Evolutionary conservation across 2,888 invertebrate species (phyloP), one percentile per base, ranked within the genome.

Genomic region (Sarcophaga caerulescens): DNA sequence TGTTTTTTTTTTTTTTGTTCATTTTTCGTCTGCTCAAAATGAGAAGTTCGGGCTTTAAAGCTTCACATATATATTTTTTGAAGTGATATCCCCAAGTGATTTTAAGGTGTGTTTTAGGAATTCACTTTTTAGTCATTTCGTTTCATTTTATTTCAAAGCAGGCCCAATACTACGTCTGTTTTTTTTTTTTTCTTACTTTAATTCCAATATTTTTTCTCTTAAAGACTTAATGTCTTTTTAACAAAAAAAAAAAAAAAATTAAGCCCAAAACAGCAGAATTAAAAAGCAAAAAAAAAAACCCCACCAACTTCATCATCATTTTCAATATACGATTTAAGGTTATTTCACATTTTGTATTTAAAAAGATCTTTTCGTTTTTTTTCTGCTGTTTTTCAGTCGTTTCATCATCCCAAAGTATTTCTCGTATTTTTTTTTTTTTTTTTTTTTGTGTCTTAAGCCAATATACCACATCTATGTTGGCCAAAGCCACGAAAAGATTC

Each of bases 61-160:
- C 62, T 68, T 80, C 80, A 23, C 57, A 47, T 68, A 35, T 35
- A 35, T 35, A 35, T 35, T 35, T 77, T 77, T 76, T 79, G 77
- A 85, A 85, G 82, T 87, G 87, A 87, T 88, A 89, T 89, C 88
- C 88, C 88, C 89, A 85, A 88, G 88, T 88, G 88, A 88, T 87
- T 89, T 88, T 87, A 87, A 88, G 89, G 89, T 88, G 89, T 88
- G 88, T 87, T 88, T 87, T 84, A 81, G 88, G 89, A 87, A 88
- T 89, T 89, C 84, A 84, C 75, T 84, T 82, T 84, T 76, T 83
- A 85, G 81, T 75, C 65, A 83, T 80, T 78, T 82, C 70, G 82
- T 82, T 83, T 83, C 85, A 86, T 47, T 52, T 52, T 52, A 52
- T 14, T 83, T 35, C 35, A 35, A 35, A 35, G 35, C 35, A 35